Conservation (phyloP, 2,888 invertebrate species). For the Acleris literana region DNA sequence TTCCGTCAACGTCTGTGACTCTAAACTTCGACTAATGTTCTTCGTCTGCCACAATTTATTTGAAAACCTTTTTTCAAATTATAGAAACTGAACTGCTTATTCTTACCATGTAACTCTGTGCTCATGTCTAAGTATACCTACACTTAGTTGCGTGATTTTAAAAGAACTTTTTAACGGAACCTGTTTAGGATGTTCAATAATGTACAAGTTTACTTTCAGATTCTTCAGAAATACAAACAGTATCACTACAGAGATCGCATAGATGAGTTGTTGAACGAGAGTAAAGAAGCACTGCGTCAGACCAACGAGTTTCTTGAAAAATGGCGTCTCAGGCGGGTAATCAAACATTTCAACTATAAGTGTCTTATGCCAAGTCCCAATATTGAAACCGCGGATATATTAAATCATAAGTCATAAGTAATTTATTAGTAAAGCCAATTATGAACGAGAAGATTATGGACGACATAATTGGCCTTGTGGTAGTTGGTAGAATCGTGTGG, state of each 20-base stretch:
- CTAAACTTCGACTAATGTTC: too few relatives aligned
- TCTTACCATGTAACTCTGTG: too few relatives aligned
- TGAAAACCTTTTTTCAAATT: too few relatives aligned
- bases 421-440: neutral
- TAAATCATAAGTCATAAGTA: too few relatives aligned
- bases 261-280: conserved; percentile 64
- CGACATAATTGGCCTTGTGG: neutral
- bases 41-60: too few relatives aligned
- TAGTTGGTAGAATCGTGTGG: too few relatives aligned
- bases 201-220: conserved; percentile 50
- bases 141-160: too few relatives aligned
- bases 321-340: conserved; percentile 63
- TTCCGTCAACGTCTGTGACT: too few relatives aligned
- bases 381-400: too few relatives aligned
- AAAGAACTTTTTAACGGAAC: too few relatives aligned
- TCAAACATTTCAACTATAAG: neutral
- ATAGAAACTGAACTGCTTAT: too few relatives aligned
- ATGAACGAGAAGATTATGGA: neutral
- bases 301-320: conserved; percentile 70
- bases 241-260: conserved; percentile 57
- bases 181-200: neutral
- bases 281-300: conserved; percentile 61
- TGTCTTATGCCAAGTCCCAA: neutral
- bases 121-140: too few relatives aligned
- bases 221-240: conserved; percentile 64